A percentile compares a stretch with the other conserved stretches of the same genome.
phyloP scores from a whole-genome alignment of 2,113 vertebrate species.

The Rhabdornis inornatus region DNA sequence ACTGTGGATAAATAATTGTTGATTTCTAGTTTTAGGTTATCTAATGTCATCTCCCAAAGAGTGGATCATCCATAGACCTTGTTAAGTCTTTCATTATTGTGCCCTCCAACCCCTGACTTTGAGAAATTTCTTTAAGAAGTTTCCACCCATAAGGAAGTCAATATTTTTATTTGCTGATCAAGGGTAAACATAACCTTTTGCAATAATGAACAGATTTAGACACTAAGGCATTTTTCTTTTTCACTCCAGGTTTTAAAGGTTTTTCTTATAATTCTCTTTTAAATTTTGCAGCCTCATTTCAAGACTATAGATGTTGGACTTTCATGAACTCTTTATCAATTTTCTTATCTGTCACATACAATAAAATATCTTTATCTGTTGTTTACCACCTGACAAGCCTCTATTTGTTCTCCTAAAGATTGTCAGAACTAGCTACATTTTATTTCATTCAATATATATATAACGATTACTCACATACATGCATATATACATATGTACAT shows the following conservation, averaged over 20 bases:
- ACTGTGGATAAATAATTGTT: neutral
- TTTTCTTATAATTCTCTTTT: neutral
- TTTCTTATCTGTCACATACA: neutral
- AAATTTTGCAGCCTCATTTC: neutral
- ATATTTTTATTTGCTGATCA: neutral
- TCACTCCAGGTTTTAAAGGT: neutral
- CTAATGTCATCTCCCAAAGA: neutral
- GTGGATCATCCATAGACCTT: rapidly evolving
- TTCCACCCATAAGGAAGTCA: neutral
- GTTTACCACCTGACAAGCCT: neutral
- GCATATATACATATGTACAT: neutral
- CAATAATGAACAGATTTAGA: neutral
- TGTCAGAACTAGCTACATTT: neutral
- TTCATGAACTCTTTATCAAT: neutral
- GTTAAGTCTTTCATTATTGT: neutral
- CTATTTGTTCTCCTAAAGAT: neutral
- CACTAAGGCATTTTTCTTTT: neutral
- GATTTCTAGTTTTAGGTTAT: neutral
- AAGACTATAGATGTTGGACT: neutral
- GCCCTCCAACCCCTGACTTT: rapidly evolving
- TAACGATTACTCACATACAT: neutral
- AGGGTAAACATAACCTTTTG: neutral
- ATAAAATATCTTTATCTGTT: neutral
- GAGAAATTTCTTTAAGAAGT: neutral
- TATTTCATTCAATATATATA: neutral